Conservation (phyloP, 2,888 invertebrate genomes). For the Aspidiotus rigidus region DNA sequence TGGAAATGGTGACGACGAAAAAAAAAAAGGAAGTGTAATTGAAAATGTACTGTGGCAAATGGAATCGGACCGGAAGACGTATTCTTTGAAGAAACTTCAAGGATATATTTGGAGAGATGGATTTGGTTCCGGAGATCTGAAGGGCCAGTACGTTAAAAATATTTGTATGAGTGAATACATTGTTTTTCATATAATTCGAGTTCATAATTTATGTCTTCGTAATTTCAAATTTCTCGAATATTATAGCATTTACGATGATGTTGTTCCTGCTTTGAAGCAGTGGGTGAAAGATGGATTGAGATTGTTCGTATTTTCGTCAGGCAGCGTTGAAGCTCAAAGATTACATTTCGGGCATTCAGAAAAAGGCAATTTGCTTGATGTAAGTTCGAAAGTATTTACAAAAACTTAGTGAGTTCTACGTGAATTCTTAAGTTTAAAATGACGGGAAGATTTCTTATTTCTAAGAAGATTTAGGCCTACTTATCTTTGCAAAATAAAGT, state of each 20-base stretch:
- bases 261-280: constrained; percentile 59
- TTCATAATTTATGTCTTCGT: too few species aligned
- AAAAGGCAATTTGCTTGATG: constrained; percentile 58
- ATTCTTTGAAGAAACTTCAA: constrained; percentile 76
- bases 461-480: too few species aligned
- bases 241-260: constrained; percentile 71
- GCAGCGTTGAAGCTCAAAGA: constrained; percentile 82
- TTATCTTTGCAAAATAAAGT: neutral
- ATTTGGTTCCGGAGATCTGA: constrained; percentile 64
- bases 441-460: neutral
- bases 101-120: constrained; percentile 82
- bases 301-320: constrained; percentile 84
- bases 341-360: constrained; percentile 68
- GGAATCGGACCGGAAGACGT: constrained; percentile 66
- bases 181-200: neutral
- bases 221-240: constrained; percentile 44
- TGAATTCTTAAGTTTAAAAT: neutral
- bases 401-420: neutral
- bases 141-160: constrained; percentile 47
- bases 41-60: constrained; percentile 72
- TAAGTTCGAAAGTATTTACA: constrained; percentile 7
- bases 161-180: constrained; percentile 14
- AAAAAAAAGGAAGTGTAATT: constrained; percentile 54
- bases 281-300: constrained; percentile 60
- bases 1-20: constrained; percentile 44